Conservation (phyloP, 1,140 invertebrate species). For the Ptiloglossa arizonensis region DNA sequence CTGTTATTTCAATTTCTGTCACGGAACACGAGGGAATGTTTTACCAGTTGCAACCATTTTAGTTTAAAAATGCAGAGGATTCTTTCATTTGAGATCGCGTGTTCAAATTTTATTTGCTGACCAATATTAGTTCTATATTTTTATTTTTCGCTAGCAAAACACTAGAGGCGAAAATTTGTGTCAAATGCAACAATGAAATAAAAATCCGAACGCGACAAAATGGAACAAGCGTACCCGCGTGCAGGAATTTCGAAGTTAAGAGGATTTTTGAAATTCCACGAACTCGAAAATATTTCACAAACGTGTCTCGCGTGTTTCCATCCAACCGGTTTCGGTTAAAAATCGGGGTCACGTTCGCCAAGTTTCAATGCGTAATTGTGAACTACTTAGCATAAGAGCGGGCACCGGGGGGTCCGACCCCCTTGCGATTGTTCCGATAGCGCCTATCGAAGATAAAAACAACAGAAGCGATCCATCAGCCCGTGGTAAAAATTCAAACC, state of each 20-base stretch:
- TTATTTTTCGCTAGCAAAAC: too few relatives aligned
- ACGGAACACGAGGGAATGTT: too few relatives aligned
- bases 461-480: slow-evolving; percentile 12
- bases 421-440: slow-evolving; percentile 33
- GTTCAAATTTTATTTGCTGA: too few relatives aligned
- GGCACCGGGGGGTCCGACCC: slow-evolving; percentile 11
- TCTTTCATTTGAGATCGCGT: too few relatives aligned
- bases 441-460: slow-evolving; percentile 13
- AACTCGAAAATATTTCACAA: neutral
- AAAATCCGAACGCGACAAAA: too few relatives aligned
- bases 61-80: too few relatives aligned
- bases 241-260: neutral
- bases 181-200: too few relatives aligned
- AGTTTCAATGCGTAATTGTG: slow-evolving; percentile 17
- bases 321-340: neutral
- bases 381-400: slow-evolving; percentile 26
- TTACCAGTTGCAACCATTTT: too few relatives aligned
- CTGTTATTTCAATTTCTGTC: too few relatives aligned
- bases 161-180: too few relatives aligned
- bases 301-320: neutral
- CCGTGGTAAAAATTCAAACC: slow-evolving; percentile 12
- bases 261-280: neutral
- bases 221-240: too few relatives aligned
- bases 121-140: too few relatives aligned
- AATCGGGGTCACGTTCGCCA: neutral